A percentile compares a stretch with the other conserved stretches of the same genome.
Conservation (phyloP, 2,888 invertebrate species). For the Dioctria linearis region DNA sequence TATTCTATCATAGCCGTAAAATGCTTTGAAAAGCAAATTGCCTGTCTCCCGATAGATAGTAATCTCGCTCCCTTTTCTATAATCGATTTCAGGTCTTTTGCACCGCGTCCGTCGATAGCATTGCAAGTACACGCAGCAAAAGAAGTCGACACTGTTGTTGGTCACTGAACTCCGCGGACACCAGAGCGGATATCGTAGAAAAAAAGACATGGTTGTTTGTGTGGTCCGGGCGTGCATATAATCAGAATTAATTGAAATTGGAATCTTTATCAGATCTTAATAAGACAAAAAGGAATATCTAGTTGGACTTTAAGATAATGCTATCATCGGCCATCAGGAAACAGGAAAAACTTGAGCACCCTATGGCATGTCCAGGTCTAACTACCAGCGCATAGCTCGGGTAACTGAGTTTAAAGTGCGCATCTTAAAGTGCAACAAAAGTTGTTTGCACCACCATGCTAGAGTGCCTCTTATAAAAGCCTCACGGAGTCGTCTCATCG, state of each 20-base stretch:
- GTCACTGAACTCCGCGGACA: conserved; percentile 45
- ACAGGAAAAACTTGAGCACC: conserved; percentile 46
- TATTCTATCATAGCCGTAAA: conserved; percentile 39
- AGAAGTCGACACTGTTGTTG: conserved; percentile 42
- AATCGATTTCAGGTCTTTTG: conserved; percentile 41
- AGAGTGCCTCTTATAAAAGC: not conserved
- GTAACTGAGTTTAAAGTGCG: not conserved
- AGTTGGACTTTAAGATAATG: conserved; percentile 35
- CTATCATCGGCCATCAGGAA: conserved; percentile 46
- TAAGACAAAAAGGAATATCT: conserved; percentile 39
- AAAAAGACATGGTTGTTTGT: conserved; percentile 9
- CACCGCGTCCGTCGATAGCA: conserved; percentile 19
- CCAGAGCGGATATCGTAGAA: conserved; percentile 6
- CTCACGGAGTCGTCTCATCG: not conserved
- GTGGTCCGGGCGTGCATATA: conserved; percentile 51
- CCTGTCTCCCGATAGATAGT: conserved; percentile 33
- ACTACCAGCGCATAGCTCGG: not conserved
- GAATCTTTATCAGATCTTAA: conserved; percentile 33
- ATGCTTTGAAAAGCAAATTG: conserved; percentile 43
- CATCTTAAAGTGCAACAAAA: conserved; percentile 44
- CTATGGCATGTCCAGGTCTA: conserved; percentile 12
- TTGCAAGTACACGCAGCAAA: not conserved
- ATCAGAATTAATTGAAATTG: conserved; percentile 53
- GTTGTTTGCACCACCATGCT: conserved; percentile 24
- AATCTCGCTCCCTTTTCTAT: conserved; percentile 34